Evolutionary conservation across 2,797 vertebrate species (phyloP).

Genomic region (Ceryle rudis): DNA sequence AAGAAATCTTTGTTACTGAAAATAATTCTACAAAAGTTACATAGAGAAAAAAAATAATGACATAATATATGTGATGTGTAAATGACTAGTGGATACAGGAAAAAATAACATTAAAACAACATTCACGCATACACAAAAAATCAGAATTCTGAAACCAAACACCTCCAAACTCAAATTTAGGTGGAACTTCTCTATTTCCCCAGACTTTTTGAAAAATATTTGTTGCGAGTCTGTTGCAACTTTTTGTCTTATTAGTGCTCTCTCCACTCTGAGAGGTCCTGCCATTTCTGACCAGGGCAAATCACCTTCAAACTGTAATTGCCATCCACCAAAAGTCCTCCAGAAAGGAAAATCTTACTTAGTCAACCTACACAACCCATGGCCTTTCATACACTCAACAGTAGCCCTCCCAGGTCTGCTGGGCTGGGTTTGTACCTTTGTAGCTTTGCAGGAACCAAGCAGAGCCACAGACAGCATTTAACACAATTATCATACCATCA

Average conservation of each 20-base stretch:
- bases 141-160: background rate
- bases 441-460: background rate
- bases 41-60: background rate
- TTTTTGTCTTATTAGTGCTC: background rate
- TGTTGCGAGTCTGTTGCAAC: background rate
- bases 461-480: background rate
- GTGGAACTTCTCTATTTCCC: background rate
- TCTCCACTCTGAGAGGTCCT: background rate
- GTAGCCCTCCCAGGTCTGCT: background rate
- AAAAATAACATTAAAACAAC: background rate
- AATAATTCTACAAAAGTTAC: background rate
- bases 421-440: background rate
- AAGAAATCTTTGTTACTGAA: background rate
- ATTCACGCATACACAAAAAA: background rate
- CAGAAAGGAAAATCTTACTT: background rate
- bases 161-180: background rate
- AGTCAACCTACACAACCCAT: background rate
- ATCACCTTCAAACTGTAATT: background rate
- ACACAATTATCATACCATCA: background rate
- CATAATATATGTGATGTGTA: background rate
- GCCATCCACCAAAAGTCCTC: background rate
- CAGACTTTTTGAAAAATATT: background rate
- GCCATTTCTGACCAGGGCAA: background rate
- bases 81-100: background rate
- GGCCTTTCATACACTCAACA: background rate